Conservation (phyloP, 2,113 vertebrate genomes). For the Cebus imitator region DNA sequence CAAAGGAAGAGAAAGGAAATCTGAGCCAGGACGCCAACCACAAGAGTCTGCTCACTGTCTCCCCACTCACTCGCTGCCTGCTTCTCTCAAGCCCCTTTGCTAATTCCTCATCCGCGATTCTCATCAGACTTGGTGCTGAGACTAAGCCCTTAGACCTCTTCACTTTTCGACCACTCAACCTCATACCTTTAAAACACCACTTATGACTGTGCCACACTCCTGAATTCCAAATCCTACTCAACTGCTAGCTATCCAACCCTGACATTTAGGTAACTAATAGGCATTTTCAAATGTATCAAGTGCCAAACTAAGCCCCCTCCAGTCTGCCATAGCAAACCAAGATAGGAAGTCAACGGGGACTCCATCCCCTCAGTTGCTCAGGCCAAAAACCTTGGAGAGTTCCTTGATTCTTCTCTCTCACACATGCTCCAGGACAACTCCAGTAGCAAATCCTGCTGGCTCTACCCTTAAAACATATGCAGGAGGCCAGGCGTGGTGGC, state of each 20-base stretch:
- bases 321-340: not conserved
- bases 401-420: not conserved
- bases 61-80: not conserved
- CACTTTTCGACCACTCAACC: not conserved
- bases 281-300: not conserved
- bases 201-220: not conserved
- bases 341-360: not conserved
- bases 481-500: not conserved
- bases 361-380: not conserved
- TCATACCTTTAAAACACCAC: not conserved
- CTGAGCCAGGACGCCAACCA: not conserved
- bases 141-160: not conserved
- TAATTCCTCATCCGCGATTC: not conserved
- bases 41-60: accelerated
- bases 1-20: not conserved
- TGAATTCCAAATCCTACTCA: not conserved
- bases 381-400: not conserved
- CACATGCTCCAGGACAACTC: not conserved
- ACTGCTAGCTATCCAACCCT: not conserved
- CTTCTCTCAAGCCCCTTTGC: not conserved
- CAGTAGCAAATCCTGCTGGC: not conserved
- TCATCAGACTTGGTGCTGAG: not conserved
- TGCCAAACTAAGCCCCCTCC: not conserved
- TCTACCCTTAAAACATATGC: not conserved
- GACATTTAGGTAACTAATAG: not conserved